These are phyloP conservation scores for Sminthurinus signatus DNA, from an alignment of 1,140 invertebrate species.

Conservation along the genomic window DNA sequence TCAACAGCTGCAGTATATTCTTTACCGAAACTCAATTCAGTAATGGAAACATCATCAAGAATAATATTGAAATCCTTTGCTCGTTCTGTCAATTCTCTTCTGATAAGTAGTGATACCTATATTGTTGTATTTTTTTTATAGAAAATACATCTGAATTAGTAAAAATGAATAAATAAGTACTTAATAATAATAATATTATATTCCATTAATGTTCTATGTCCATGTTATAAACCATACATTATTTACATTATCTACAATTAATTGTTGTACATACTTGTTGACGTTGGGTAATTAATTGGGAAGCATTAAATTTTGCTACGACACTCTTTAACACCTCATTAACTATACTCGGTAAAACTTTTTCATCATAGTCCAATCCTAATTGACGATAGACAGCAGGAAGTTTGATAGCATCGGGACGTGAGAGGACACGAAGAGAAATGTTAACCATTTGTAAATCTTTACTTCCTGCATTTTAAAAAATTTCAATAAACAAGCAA, in stretches of 20 bases:
- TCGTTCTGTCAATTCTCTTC: slow-evolving; percentile 87
- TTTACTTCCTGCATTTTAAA: too few species aligned
- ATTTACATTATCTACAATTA: too few species aligned
- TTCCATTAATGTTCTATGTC: too few species aligned
- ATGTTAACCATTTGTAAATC: slow-evolving; percentile 99
- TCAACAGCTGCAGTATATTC: slow-evolving; percentile 99
- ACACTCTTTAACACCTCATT: slow-evolving; percentile 99
- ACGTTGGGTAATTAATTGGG: slow-evolving; percentile 96
- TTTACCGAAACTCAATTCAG: slow-evolving; percentile 96
- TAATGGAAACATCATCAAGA: slow-evolving; percentile 98
- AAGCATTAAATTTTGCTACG: slow-evolving; percentile 99
- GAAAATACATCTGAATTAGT: not conserved
- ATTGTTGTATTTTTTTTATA: slow-evolving; percentile 6
- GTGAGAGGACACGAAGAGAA: slow-evolving; percentile 86
- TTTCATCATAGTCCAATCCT: slow-evolving; percentile 80
- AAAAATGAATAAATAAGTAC: not conserved
- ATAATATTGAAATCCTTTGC: slow-evolving; percentile 99
- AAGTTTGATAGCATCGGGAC: slow-evolving; percentile 74
- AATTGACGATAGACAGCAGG: slow-evolving; percentile 85
- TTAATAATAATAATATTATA: not conserved
- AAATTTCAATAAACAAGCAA: too few species aligned
- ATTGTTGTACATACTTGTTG: slow-evolving; percentile 68
- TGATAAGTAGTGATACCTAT: slow-evolving; percentile 80
- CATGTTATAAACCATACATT: too few species aligned
- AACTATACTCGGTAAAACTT: slow-evolving; percentile 93